Base-by-base conservation (phyloP, 2,888 invertebrate genomes). In the Lepidocyrtoides sp. region DNA sequence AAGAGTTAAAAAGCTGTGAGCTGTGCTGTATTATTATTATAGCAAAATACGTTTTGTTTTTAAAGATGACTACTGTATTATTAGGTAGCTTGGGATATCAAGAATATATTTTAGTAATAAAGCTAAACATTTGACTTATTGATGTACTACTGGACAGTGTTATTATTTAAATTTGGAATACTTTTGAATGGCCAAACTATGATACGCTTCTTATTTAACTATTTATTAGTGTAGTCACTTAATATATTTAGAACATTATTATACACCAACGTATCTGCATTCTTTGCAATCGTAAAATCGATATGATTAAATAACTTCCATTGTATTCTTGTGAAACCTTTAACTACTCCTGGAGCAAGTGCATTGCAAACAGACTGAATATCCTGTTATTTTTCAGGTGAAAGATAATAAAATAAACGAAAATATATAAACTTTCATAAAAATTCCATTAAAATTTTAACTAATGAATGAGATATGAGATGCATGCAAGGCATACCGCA, bases 201-300 rank as follows among this genome's bases (percentile, higher is more conserved):
- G n/a, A n/a, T n/a, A n/a, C n/a, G n/a, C n/a, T n/a, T n/a, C n/a
- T n/a, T n/a, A n/a, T n/a, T n/a, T n/a, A n/a, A n/a, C n/a, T n/a
- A n/a, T n/a, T n/a, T 23, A 8, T 26, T 26, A 23, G 23, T 60
- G 20, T 72, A 72, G 8, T 72, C 20, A 10, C 17, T 54, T 10
- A 79, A 17, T 29, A 69, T 23, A 17, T 10, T 32, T n/a, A 87
- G 14, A 1, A 81, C 26, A 66, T 48, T 12, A 32, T 87, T 51
- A n/a, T 88, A 88, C 0, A 88, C 32, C 4, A 88, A 26, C 7
- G 12, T n/a, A 26, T 88, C 81, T 10, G 88, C 88, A 26, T 88
- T 54, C 12, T 81, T 41, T 0, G 81, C 88, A 14, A 69, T 57
- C 32, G 51, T 20, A 17, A 88, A 88, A 23, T 88, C 88, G 14